phyloP scores from a whole-genome alignment of 2,797 vertebrate species.

The Gambelia wislizenii region DNA sequence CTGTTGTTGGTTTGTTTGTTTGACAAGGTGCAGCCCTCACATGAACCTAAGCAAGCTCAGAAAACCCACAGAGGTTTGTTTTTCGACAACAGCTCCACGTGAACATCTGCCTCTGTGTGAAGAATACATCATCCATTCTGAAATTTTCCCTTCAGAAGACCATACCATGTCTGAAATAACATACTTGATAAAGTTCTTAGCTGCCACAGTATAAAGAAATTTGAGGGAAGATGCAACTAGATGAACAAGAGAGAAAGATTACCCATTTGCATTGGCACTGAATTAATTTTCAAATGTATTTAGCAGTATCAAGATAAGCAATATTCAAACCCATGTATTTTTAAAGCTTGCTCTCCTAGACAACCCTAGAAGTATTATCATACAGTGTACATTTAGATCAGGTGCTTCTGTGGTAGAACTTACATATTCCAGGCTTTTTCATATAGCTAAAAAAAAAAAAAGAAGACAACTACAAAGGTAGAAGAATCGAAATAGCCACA shows the following conservation, averaged over 20 bases:
- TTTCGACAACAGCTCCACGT: background rate
- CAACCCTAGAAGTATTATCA: background rate
- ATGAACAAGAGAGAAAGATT: background rate
- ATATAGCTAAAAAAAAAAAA: slow-evolving; percentile 20
- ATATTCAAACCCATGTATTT: background rate
- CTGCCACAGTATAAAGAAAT: background rate
- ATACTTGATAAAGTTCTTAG: background rate
- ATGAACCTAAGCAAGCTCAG: background rate
- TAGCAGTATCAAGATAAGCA: background rate
- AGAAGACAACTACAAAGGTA: slow-evolving; percentile 68
- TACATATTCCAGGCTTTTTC: background rate
- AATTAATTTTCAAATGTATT: background rate
- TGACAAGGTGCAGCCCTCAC: background rate
- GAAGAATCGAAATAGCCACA: slow-evolving; percentile 63
- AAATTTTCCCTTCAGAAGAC: background rate
- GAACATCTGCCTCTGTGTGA: background rate
- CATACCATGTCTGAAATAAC: background rate
- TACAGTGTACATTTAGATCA: background rate
- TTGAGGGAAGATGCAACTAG: background rate
- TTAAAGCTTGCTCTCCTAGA: background rate
- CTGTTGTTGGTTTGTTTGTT: background rate
- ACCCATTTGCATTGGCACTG: background rate
- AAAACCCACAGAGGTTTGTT: background rate
- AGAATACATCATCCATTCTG: background rate
- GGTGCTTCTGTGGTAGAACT: slow-evolving; percentile 25